phyloP scores from a whole-genome alignment of 2,888 invertebrate species.

The Molanna angustata region DNA sequence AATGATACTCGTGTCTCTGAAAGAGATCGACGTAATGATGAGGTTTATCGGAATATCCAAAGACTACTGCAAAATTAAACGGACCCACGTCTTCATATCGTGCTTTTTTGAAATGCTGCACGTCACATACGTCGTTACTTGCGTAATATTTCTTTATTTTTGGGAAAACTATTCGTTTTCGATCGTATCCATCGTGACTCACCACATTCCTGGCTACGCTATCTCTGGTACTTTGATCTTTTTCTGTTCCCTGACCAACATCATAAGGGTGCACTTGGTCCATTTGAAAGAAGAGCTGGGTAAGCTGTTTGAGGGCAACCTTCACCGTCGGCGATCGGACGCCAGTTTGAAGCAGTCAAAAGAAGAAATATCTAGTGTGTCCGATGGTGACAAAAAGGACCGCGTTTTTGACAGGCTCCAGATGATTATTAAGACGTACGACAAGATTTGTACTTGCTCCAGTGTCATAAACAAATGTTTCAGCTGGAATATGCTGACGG shows the following conservation, averaged over 20 bases:
- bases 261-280: not conserved
- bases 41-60: not conserved
- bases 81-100: not conserved
- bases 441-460: slow-evolving; percentile 13
- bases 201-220: slow-evolving; percentile 5
- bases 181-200: not conserved
- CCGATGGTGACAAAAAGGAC: slow-evolving; percentile 2
- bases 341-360: not conserved
- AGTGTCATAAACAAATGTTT: slow-evolving; percentile 13
- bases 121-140: not conserved
- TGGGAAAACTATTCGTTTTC: not conserved
- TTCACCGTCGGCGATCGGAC: not conserved
- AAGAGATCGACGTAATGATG: slow-evolving; percentile 6
- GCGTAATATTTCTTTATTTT: not conserved
- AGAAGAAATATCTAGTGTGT: too few relatives aligned
- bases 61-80: slow-evolving; percentile 5
- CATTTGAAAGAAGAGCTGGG: slow-evolving; percentile 5
- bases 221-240: slow-evolving; percentile 4
- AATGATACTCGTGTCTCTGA: not conserved
- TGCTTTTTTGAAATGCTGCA: not conserved
- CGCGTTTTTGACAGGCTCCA: slow-evolving; percentile 7
- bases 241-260: slow-evolving; percentile 2
- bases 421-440: slow-evolving; percentile 12
- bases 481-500: slow-evolving; percentile 6
- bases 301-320: not conserved